Base-by-base conservation (phyloP, 2,113 vertebrate species). In the Syrmaticus mikado region DNA sequence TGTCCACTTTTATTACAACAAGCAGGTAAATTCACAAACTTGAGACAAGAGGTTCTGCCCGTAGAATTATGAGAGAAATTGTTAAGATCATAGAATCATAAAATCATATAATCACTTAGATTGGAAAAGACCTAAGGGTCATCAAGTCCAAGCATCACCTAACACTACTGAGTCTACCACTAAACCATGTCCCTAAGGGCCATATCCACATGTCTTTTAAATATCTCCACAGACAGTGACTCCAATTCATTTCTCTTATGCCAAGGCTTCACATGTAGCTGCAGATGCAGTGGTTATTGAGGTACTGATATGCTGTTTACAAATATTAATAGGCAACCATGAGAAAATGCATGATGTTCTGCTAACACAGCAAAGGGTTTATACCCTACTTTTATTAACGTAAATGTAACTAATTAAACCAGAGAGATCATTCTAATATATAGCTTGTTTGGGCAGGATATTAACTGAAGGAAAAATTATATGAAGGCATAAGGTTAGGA, bases 401-500 rank as follows among this genome's bases (percentile, higher is more conserved):
- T 91, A 94, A 83, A 89, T 92, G 24, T n/a, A 72, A 73, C 62
- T n/a, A 10, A 85, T 81, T 92, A 88, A 96, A 77, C 67, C 48
- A 75, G 64, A 75, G 58, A 79, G 58, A 25, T 86, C 55, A 58
- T 91, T 80, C 30, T 71, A 93, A 93, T 64, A 94, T 93, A 94
- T 32, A 80, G 65, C 24, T 62, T 94, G 11, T 90, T 89, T 80
- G 34, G 32, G 64, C 22, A 60, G 86, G 70, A 88, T 93, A 93
- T 84, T 96, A 95, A 92, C 70, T 36, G 72, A 92, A 83, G 91
- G 50, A 84, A 93, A 96, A 90, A 94, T 90, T 87, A 81, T 70
- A 82, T 45, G 58, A 92, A 96, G 92, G 55, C 81, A 94, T 92
- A 92, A 73, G 83, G 84, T 91, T 95, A 89, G 86, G 65, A 77